Percentiles rank a stretch among this genome's conserved stretches.
phyloP scores from a whole-genome alignment of 1,140 invertebrate species.

The Musca vetustissima region DNA sequence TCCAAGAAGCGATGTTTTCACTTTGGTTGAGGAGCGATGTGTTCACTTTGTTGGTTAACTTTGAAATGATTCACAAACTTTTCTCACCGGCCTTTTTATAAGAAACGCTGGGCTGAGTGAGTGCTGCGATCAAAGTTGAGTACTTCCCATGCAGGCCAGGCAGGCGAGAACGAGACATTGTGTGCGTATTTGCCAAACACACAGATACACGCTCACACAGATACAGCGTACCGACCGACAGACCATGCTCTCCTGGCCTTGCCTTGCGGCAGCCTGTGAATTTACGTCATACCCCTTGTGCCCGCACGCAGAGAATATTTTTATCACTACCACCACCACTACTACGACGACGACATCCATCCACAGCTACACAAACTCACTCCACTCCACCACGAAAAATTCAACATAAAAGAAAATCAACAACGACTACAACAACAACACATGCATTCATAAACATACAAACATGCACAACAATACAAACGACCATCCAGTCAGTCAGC shows the following conservation, averaged over 20 bases:
- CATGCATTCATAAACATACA: background rate
- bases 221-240: background rate
- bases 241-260: background rate
- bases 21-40: background rate
- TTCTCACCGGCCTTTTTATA: slow-evolving; percentile 11
- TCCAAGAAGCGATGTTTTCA: too few relatives aligned
- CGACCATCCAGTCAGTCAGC: too few relatives aligned
- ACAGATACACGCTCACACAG: background rate
- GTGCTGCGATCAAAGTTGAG: background rate
- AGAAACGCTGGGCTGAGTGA: background rate
- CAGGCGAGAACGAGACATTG: background rate
- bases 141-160: background rate
- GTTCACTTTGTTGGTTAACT: slow-evolving; percentile 41
- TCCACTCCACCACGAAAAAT: background rate
- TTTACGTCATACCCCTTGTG: slow-evolving; percentile 21
- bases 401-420: slow-evolving; percentile 3
- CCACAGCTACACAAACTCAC: slow-evolving; percentile 25
- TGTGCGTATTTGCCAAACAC: slow-evolving; percentile 1
- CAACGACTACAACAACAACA: slow-evolving; percentile 3
- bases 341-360: slow-evolving; percentile 16
- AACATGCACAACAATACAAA: slow-evolving; percentile 11
- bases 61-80: slow-evolving; percentile 45
- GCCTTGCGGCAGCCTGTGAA: slow-evolving; percentile 16
- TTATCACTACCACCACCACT: slow-evolving; percentile 1
- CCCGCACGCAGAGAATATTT: slow-evolving; percentile 22